Percentiles rank a stretch among this genome's conserved stretches.
phyloP scores from a whole-genome alignment of 2,113 vertebrate species.

The Equus przewalskii region DNA sequence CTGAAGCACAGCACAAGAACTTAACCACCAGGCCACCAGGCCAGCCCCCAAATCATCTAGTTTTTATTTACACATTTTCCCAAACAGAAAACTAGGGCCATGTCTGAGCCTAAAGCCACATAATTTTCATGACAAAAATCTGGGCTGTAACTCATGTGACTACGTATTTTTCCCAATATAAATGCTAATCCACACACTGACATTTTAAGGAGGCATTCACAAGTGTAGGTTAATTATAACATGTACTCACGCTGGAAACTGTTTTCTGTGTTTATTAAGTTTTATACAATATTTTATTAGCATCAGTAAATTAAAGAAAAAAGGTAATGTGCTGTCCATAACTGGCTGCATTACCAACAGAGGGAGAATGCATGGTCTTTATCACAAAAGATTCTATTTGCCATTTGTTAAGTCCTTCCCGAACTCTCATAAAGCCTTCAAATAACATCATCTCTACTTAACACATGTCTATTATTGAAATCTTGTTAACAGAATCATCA shows the following conservation, averaged over 20 bases:
- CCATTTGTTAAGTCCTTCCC: neutral
- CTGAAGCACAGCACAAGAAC: too few relatives aligned
- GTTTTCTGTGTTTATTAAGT: neutral
- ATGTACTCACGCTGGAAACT: neutral
- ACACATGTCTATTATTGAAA: neutral
- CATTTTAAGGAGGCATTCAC: neutral
- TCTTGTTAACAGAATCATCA: neutral
- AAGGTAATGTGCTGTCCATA: neutral
- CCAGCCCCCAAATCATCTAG: neutral
- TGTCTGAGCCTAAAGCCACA: neutral
- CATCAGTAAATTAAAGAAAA: neutral
- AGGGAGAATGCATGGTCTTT: neutral
- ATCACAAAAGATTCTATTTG: neutral
- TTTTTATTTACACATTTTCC: neutral
- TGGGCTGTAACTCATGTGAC: neutral
- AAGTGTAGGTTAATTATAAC: neutral
- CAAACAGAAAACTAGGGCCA: neutral
- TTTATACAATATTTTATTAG: neutral
- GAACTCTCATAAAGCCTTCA: neutral
- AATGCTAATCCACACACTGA: neutral
- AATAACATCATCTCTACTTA: neutral
- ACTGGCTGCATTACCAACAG: neutral
- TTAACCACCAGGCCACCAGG: too few relatives aligned
- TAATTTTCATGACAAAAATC: conserved; percentile 41
- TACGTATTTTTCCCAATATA: neutral